phyloP scores from a whole-genome alignment of 2,888 invertebrate species.

The Cantharis nigra region DNA sequence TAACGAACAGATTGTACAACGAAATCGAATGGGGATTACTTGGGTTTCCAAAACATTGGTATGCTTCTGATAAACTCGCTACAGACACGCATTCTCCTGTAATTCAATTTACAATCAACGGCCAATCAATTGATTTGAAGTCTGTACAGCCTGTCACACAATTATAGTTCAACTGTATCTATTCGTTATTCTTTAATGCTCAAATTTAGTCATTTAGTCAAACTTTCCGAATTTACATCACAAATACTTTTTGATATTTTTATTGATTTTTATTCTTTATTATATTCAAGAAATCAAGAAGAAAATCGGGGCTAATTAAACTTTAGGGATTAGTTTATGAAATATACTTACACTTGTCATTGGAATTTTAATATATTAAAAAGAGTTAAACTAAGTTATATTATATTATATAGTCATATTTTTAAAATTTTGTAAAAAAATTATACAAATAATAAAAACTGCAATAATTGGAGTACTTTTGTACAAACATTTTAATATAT shows the following conservation, averaged over 20 bases:
- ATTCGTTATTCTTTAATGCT: not conserved
- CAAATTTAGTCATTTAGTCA: not conserved
- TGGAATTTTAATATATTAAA: no score
- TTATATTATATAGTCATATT: no score
- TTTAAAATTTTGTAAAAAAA: no score
- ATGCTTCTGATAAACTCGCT: slow-evolving; percentile 46
- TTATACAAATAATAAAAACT: no score
- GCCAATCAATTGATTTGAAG: slow-evolving; percentile 63
- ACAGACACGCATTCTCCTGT: slow-evolving; percentile 59
- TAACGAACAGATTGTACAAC: slow-evolving; percentile 27
- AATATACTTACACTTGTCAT: no score
- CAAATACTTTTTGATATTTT: not conserved
- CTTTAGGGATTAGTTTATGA: no score
- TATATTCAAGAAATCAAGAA: no score
- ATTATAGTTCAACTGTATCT: slow-evolving; percentile 1
- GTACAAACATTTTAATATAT: no score
- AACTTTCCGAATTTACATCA: not conserved
- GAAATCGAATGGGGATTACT: slow-evolving; percentile 31
- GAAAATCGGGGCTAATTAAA: no score
- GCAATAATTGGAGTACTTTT: no score
- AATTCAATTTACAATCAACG: slow-evolving; percentile 64
- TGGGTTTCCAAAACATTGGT: slow-evolving; percentile 42
- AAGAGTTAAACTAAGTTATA: no score
- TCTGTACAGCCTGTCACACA: slow-evolving; percentile 53
- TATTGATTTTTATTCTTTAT: no score